Conservation (phyloP, 2,113 vertebrate species). For the Formicarius rufipectus region DNA sequence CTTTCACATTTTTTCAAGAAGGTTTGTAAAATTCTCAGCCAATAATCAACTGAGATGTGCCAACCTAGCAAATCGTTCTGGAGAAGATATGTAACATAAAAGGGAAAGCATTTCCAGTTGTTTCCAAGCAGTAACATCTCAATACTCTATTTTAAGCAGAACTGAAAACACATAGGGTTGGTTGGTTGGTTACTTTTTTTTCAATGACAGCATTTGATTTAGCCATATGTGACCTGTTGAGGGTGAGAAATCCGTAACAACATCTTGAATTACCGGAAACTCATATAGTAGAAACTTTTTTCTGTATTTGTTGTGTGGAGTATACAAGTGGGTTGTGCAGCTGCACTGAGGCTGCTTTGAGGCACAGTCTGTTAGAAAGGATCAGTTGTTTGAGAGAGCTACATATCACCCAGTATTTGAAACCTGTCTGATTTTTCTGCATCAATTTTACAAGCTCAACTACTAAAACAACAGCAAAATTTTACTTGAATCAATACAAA, state of each 20-base stretch:
- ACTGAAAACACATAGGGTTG: not conserved
- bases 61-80: not conserved
- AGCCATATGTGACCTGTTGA: not conserved
- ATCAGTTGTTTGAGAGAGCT: not conserved
- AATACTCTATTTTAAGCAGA: not conserved
- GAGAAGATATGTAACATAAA: not conserved
- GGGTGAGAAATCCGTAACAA: not conserved
- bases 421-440: not conserved
- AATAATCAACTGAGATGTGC: not conserved
- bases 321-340: not conserved
- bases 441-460: not conserved
- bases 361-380: not conserved
- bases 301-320: rapidly evolving
- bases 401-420: not conserved
- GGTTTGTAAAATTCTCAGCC: not conserved
- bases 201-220: not conserved
- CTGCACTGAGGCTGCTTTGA: not conserved
- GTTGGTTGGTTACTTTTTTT: not conserved
- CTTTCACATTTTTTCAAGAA: not conserved
- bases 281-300: rapidly evolving
- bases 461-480: not conserved
- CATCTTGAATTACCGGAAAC: not conserved
- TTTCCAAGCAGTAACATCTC: not conserved
- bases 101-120: not conserved
- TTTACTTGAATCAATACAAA: not conserved